Conservation (phyloP, 2,113 vertebrate genomes). For the Strix aluco region DNA sequence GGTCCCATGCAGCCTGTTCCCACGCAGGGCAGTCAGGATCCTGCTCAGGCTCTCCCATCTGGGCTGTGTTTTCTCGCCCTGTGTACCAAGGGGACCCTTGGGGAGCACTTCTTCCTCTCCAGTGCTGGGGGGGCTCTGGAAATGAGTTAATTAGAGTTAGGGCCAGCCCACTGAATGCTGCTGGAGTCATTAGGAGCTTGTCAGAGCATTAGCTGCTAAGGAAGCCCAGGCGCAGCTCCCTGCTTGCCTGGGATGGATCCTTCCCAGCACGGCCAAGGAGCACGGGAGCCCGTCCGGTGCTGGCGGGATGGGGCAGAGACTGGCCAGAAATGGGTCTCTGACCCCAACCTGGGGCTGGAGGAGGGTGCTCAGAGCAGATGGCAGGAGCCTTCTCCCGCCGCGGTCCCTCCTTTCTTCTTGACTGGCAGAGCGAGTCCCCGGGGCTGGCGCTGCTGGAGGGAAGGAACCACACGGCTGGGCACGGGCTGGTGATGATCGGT, state of each 20-base stretch:
- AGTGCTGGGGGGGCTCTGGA: background rate
- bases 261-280: background rate
- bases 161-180: background rate
- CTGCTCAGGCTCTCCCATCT: rapidly evolving
- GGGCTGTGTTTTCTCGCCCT: background rate
- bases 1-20: background rate
- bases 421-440: rapidly evolving
- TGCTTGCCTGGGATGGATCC: rapidly evolving
- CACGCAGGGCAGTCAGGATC: rapidly evolving
- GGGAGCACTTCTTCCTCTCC: background rate
- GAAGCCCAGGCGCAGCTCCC: background rate
- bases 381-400: background rate
- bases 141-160: background rate
- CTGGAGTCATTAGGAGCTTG: background rate
- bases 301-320: background rate
- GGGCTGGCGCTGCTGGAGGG: background rate
- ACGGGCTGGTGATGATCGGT: background rate
- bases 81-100: rapidly evolving
- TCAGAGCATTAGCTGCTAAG: background rate
- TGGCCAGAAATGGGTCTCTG: background rate
- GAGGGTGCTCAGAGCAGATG: background rate
- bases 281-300: rapidly evolving
- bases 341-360: background rate
- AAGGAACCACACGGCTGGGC: background rate
- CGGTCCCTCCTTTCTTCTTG: background rate